Conservation (phyloP, 2,888 invertebrate genomes). For the Crossocerus cetratus region DNA sequence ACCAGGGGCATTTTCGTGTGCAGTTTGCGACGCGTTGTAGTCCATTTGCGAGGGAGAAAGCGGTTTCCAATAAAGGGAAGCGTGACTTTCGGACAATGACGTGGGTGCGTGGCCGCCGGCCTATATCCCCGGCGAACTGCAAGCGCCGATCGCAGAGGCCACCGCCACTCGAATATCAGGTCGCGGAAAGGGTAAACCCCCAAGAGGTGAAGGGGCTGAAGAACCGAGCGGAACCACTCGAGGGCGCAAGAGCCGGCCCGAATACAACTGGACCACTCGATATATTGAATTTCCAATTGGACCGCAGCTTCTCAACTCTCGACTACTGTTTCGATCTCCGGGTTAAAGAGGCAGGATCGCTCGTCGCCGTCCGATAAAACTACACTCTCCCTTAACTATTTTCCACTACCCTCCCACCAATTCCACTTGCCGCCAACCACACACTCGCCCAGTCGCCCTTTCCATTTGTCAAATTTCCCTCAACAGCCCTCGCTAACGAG, state of each 20-base stretch:
- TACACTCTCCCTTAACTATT: no score
- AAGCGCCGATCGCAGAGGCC: conserved; percentile 1
- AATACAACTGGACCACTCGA: conserved; percentile 39
- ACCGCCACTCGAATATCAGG: conserved; percentile 38
- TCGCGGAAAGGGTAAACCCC: conserved; percentile 2
- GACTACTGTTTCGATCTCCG: conserved; percentile 10
- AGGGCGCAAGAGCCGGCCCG: conserved; percentile 1
- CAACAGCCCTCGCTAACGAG: no score
- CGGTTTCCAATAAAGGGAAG: conserved; percentile 58
- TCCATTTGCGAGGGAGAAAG: conserved; percentile 35
- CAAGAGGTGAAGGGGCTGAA: background rate
- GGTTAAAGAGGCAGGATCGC: no score
- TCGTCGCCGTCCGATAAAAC: no score
- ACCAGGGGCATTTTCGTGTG: conserved; percentile 39
- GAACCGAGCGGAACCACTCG: no score
- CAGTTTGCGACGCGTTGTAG: conserved; percentile 50
- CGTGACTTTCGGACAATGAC: conserved; percentile 43
- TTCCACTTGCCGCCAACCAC: no score
- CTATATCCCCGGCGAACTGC: no score
- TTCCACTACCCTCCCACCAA: no score
- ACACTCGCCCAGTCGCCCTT: no score
- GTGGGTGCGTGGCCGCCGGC: conserved; percentile 17
- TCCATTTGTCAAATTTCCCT: no score
- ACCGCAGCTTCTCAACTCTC: conserved; percentile 37
- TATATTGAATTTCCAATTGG: conserved; percentile 58